These are phyloP conservation scores for Rhadinocentrus ornatus DNA, from an alignment of 2,797 vertebrate species.

Conservation along the genomic window DNA sequence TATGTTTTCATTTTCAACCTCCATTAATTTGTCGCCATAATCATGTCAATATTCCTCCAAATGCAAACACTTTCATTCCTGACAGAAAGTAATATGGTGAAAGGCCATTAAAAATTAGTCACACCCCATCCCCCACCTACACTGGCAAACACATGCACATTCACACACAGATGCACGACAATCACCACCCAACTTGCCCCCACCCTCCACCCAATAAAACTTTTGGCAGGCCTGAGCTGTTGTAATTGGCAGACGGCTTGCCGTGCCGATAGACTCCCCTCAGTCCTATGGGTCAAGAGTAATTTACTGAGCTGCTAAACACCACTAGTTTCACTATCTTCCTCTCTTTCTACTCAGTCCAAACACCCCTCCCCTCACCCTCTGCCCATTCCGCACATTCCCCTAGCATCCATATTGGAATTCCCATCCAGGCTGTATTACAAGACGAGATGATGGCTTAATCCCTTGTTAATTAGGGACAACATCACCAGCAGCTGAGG, in stretches of 20 bases:
- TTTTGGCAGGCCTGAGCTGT: slow-evolving; percentile 84
- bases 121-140: slow-evolving; percentile 25
- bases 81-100: slow-evolving; percentile 77
- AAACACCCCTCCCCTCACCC: slow-evolving; percentile 25
- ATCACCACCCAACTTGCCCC: slow-evolving; percentile 67
- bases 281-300: slow-evolving; percentile 85
- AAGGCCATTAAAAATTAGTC: slow-evolving; percentile 78
- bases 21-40: slow-evolving; percentile 81
- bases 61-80: slow-evolving; percentile 78
- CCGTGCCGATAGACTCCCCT: slow-evolving; percentile 81
- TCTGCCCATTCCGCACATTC: slow-evolving; percentile 4
- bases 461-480: slow-evolving; percentile 88
- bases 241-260: slow-evolving; percentile 85
- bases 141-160: slow-evolving; percentile 18
- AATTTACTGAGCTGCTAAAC: slow-evolving; percentile 87
- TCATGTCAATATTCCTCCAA: slow-evolving; percentile 78
- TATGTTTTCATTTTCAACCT: slow-evolving; percentile 74
- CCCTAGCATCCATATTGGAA: slow-evolving; percentile 79
- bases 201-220: slow-evolving; percentile 79
- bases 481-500: slow-evolving; percentile 86
- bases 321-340: slow-evolving; percentile 64
- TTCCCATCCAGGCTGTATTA: slow-evolving; percentile 85
- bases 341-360: slow-evolving; percentile 61
- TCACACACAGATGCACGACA: slow-evolving; percentile 48
- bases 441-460: slow-evolving; percentile 86